Evolutionary conservation across 2,797 vertebrate species (phyloP).

Genomic region (Enoplosus armatus): DNA sequence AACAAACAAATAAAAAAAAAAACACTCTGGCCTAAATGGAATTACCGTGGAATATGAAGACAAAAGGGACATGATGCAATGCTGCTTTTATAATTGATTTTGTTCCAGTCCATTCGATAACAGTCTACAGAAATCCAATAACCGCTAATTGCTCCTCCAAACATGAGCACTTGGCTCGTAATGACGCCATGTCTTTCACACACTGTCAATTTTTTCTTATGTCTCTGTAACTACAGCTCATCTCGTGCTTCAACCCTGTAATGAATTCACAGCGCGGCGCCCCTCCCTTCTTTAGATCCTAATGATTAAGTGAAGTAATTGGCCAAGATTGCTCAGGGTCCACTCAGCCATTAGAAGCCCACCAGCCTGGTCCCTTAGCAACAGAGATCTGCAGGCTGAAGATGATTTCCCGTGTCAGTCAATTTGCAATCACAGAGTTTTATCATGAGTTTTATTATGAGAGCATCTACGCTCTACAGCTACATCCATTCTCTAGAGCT

Average conservation of each 20-base stretch:
- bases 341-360: conserved; percentile 47
- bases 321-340: conserved; percentile 61
- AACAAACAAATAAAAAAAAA: conserved; percentile 42
- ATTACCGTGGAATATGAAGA: conserved; percentile 51
- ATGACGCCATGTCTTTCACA: conserved; percentile 64
- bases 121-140: conserved; percentile 68
- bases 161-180: conserved; percentile 60
- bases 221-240: conserved; percentile 48
- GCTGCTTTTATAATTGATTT: conserved; percentile 71
- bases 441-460: conserved; percentile 19
- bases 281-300: conserved; percentile 56
- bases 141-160: conserved; percentile 73
- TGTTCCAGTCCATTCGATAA: conserved; percentile 57
- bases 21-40: conserved; percentile 34
- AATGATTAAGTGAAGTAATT: conserved; percentile 74
- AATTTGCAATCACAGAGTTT: conserved; percentile 33
- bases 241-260: conserved; percentile 42
- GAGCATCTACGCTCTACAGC: conserved; percentile 26
- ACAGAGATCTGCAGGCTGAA: conserved; percentile 57
- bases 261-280: conserved; percentile 49
- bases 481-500: neutral
- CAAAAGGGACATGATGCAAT: conserved; percentile 61
- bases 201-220: conserved; percentile 37
- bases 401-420: conserved; percentile 46
- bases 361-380: conserved; percentile 64